phyloP scores from a whole-genome alignment of 2,888 invertebrate genomes.

The Drosophila niveifrons region DNA sequence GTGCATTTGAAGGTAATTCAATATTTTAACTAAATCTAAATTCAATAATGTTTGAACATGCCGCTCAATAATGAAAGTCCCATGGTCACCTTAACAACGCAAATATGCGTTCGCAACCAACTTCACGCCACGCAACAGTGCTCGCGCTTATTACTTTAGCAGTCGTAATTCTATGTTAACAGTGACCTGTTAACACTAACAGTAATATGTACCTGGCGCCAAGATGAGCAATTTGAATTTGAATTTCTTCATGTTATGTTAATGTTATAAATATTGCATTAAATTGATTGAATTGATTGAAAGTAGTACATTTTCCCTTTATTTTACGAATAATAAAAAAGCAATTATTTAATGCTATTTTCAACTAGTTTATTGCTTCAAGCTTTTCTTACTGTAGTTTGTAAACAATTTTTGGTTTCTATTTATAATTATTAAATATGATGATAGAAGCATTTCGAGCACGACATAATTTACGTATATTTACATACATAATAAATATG shows the following conservation, averaged over 20 bases:
- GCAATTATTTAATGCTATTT: not conserved
- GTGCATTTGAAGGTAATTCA: not conserved
- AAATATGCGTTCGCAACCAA: not conserved
- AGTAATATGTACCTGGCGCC: not conserved
- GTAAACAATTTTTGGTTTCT: slow-evolving; percentile 40
- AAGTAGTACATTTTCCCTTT: too few species aligned
- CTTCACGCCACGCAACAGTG: slow-evolving; percentile 14
- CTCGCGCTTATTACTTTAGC: slow-evolving; percentile 7
- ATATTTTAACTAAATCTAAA: not conserved
- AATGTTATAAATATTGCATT: too few species aligned
- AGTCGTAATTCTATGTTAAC: not conserved
- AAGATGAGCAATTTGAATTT: not conserved
- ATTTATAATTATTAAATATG: slow-evolving; percentile 28
- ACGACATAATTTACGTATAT: slow-evolving; percentile 23
- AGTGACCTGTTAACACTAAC: not conserved
- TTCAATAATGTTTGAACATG: not conserved
- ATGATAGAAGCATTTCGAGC: slow-evolving; percentile 12
- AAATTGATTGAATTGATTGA: too few species aligned
- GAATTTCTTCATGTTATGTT: too few species aligned
- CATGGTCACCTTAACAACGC: slow-evolving; percentile 30
- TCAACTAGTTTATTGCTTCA: slow-evolving; percentile 38
- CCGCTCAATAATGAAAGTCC: rapidly evolving
- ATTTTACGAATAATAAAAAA: not conserved
- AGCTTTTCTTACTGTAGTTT: slow-evolving; percentile 30
- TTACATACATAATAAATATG: slow-evolving; percentile 32